A percentile compares a stretch with the other conserved stretches of the same genome.
Conservation (phyloP, 2,113 vertebrate species). For the Catagonus wagneri region DNA sequence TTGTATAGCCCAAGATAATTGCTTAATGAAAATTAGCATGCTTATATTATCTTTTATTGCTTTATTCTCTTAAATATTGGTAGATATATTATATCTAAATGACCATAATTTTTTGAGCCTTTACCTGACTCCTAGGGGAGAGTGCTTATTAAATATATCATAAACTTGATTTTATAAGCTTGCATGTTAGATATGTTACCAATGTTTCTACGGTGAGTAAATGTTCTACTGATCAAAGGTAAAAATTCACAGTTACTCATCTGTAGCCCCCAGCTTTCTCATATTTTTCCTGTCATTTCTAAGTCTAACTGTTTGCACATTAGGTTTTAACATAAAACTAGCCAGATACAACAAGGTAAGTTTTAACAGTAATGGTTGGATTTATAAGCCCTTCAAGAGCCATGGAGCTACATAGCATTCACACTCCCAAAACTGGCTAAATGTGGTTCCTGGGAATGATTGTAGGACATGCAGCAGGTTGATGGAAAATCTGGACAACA, state of each 20-base stretch:
- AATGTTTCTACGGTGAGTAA: conserved; percentile 50
- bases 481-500: not conserved
- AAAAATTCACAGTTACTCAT: conserved; percentile 27
- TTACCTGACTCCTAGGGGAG: not conserved
- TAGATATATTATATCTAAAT: not conserved
- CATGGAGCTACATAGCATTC: not conserved
- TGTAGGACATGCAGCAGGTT: not conserved
- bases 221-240: conserved; percentile 36
- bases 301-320: conserved; percentile 57
- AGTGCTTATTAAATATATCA: conserved; percentile 29
- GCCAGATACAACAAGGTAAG: conserved; percentile 12
- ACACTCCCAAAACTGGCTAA: not conserved
- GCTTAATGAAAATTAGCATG: not conserved
- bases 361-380: conserved; percentile 26
- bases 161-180: conserved; percentile 53
- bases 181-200: conserved; percentile 39
- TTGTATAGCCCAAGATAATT: not conserved
- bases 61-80: not conserved
- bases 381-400: conserved; percentile 35
- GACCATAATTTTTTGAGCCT: not conserved
- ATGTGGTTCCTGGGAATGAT: conserved; percentile 4
- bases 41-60: not conserved
- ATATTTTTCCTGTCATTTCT: conserved; percentile 31
- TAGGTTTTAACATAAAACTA: conserved; percentile 61
- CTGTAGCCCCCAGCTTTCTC: not conserved